phyloP scores from a whole-genome alignment of 2,113 vertebrate genomes.

The Uria lomvia region DNA sequence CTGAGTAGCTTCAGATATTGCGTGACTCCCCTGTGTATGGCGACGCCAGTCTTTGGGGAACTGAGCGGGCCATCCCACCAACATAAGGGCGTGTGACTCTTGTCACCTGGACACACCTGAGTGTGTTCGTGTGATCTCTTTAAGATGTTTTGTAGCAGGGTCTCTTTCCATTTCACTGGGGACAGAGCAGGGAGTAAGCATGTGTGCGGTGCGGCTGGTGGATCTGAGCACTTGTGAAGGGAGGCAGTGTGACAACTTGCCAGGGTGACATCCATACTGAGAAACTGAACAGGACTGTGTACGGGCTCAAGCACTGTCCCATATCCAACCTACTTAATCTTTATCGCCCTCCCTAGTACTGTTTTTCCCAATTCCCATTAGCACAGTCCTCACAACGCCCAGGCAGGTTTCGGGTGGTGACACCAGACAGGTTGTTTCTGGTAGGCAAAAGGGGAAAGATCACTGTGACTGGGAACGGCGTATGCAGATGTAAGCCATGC shows the following conservation, averaged over 20 bases:
- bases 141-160: background rate
- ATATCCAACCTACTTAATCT: background rate
- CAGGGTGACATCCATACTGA: background rate
- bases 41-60: background rate
- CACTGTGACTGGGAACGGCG: background rate
- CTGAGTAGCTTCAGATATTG: background rate
- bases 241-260: background rate
- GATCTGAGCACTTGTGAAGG: background rate
- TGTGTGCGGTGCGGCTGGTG: background rate
- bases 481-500: background rate
- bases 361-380: background rate
- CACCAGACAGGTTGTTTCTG: background rate
- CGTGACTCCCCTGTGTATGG: background rate
- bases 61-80: background rate
- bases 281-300: background rate
- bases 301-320: background rate
- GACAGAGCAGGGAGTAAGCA: background rate
- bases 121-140: background rate
- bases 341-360: background rate
- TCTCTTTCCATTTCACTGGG: background rate
- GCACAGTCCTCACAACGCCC: background rate
- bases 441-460: background rate
- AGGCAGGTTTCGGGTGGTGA: background rate
- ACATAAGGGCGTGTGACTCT: background rate
- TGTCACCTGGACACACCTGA: background rate